Base-by-base conservation (phyloP, 2,113 vertebrate species). In the Callaeas wilsoni region DNA sequence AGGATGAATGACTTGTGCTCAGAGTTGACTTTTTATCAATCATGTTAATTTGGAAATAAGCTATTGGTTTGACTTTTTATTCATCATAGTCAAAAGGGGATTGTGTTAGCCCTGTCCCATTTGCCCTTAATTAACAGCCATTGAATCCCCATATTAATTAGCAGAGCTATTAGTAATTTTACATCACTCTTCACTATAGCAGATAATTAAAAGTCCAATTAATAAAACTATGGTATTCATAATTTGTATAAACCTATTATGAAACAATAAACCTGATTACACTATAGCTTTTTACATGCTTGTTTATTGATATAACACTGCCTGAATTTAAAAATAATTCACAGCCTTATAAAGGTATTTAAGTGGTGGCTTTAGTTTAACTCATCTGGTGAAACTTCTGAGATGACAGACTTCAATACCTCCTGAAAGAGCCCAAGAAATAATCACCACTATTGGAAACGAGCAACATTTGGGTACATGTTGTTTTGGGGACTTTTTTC, bases 111-210 rank as follows among this genome's bases (percentile, higher is more conserved):
- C 98, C 98, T 98, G 98, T 98, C 98, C 98, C 98, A 97, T 98
- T 99, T 99, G 98, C 98, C 98, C 98, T 99, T 99, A 99, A 99
- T 99, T 99, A 99, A 98, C 98, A 98, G 97, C 96, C 98, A 96
- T 96, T 98, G 98, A 98, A 98, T 98, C 98, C 97, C 97, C 98
- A 98, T 98, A 99, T 99, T 99, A 99, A 99, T 99, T 99, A 99
- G 98, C 97, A 93, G 97, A 97, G 97, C 98, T 98, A 98, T 98
- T 98, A 98, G 98, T 98, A 98, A 98, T 98, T 99, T 99, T 98
- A 98, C 98, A 98, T 98, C 98, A 98, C 97, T 98, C 97, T 98
- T 98, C 97, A 98, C 98, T 98, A 94, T 71, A 98, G 97, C 97
- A 90, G 97, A 98, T 99, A 99, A 99, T 99, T 99, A 99, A 98